A percentile compares a stretch with the other conserved stretches of the same genome.
Conservation (phyloP, 1,140 invertebrate genomes). For the Papilio polyxenes region DNA sequence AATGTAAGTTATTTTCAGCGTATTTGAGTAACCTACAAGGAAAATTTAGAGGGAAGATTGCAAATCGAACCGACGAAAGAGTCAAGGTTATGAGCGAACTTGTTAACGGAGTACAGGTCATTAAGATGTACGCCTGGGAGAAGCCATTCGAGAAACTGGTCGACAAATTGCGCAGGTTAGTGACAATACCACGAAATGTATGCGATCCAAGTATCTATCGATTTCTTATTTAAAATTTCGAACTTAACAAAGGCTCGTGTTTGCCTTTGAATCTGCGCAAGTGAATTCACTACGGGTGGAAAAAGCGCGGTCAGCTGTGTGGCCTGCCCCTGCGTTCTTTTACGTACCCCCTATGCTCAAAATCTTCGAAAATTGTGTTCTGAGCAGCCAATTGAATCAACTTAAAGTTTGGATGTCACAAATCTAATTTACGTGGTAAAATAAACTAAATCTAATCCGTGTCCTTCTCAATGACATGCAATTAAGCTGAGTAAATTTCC, state of each 20-base stretch:
- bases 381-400: no score
- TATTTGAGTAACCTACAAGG: constrained; percentile 86
- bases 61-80: constrained; percentile 87
- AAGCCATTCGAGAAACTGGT: constrained; percentile 87
- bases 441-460: not conserved
- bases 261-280: not conserved
- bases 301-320: not conserved
- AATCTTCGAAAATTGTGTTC: no score
- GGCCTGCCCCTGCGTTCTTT: no score
- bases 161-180: constrained; percentile 74
- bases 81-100: constrained; percentile 93
- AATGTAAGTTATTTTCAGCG: constrained; percentile 70
- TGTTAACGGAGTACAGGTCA: constrained; percentile 87
- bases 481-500: not conserved
- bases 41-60: constrained; percentile 84
- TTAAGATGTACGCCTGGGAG: constrained; percentile 94
- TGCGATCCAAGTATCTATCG: not conserved
- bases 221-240: not conserved
- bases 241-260: not conserved
- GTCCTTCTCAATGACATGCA: not conserved
- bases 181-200: constrained; percentile 38
- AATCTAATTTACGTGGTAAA: not conserved
- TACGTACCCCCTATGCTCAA: no score
- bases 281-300: not conserved
- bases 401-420: not conserved